Conservation (phyloP, 2,888 invertebrate genomes). For the Ormyrus rosae region DNA sequence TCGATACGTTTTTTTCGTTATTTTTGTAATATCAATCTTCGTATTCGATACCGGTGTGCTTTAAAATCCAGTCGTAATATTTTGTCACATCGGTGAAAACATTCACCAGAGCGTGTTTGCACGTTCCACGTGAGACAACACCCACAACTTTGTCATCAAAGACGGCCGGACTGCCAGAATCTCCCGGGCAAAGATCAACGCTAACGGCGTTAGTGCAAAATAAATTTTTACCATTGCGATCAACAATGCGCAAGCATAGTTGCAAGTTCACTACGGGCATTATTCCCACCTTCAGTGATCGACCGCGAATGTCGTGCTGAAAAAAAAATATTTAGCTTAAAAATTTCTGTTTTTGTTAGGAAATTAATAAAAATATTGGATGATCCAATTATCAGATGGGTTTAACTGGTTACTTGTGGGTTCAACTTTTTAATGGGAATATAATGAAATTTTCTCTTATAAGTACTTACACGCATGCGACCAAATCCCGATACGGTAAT, state of each 20-base stretch:
- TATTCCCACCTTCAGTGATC: not conserved
- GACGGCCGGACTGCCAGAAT: slow-evolving; percentile 37
- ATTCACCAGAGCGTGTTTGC: slow-evolving; percentile 21
- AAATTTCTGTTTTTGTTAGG: too few relatives aligned
- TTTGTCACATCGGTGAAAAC: slow-evolving; percentile 15
- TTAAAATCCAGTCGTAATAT: slow-evolving; percentile 31
- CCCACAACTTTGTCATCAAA: slow-evolving; percentile 31
- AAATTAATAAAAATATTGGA: too few relatives aligned
- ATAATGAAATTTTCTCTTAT: too few relatives aligned
- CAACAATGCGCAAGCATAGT: not conserved
- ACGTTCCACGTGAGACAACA: slow-evolving; percentile 16
- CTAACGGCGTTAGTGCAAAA: slow-evolving; percentile 18
- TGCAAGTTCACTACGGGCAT: slow-evolving; percentile 5
- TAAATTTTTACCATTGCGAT: not conserved
- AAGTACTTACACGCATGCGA: too few relatives aligned
- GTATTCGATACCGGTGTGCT: slow-evolving; percentile 23
- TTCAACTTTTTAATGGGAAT: too few relatives aligned
- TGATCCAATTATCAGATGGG: too few relatives aligned
- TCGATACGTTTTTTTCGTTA: too few relatives aligned
- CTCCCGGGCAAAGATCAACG: slow-evolving; percentile 34
- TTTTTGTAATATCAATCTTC: not conserved
- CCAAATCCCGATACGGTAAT: too few relatives aligned
- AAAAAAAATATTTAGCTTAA: not conserved
- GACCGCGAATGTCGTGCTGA: not conserved
- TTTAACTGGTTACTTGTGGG: too few relatives aligned